These are phyloP conservation scores for Gymnodraco acuticeps DNA, from an alignment of 2,797 vertebrate species.

Conservation along the genomic window DNA sequence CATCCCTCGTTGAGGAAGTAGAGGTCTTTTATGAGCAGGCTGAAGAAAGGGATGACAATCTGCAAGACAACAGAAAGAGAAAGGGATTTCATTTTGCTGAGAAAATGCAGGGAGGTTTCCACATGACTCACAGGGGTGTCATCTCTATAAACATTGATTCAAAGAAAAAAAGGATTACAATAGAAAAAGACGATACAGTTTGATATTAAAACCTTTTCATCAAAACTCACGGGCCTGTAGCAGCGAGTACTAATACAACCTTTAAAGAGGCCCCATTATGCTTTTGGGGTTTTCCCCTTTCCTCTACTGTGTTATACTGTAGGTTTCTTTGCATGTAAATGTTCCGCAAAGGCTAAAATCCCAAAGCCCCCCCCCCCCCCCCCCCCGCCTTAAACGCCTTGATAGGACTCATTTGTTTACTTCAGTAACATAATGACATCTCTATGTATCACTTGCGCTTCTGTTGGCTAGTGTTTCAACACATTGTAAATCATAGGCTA, in stretches of 20 bases:
- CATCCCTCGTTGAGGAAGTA: constrained; percentile 98
- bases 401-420: too few species aligned
- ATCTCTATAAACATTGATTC: not conserved
- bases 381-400: too few species aligned
- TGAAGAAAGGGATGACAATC: constrained; percentile 99
- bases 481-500: too few species aligned
- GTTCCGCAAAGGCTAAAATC: too few species aligned
- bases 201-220: not conserved
- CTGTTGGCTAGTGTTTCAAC: too few species aligned
- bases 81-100: constrained; percentile 10
- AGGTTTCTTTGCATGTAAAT: too few species aligned
- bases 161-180: constrained; percentile 1
- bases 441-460: too few species aligned
- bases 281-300: too few species aligned
- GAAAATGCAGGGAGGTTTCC: constrained; percentile 7
- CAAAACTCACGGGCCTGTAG: constrained; percentile 2
- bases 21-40: constrained; percentile 95
- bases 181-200: constrained; percentile 4
- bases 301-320: too few species aligned
- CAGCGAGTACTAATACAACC: not conserved
- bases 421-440: too few species aligned
- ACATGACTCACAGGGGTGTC: constrained; percentile 2
- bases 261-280: too few species aligned
- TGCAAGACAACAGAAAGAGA: constrained; percentile 70
- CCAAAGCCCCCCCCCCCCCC: too few species aligned